Base-by-base conservation (phyloP, 2,888 invertebrate species). In the Steinernema hermaphroditum region DNA sequence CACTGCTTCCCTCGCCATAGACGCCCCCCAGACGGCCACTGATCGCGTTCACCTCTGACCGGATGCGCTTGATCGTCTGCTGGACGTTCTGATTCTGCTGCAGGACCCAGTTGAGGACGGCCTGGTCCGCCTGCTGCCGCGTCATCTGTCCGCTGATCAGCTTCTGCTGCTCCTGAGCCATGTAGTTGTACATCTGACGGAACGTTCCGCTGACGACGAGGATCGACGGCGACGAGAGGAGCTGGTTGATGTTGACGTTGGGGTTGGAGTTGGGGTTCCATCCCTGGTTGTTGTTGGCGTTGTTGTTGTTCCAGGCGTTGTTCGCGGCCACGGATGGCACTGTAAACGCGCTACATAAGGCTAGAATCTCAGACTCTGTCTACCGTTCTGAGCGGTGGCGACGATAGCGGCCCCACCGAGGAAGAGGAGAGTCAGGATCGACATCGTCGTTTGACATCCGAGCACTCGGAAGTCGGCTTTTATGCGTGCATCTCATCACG, bases 171-270 rank as follows among this genome's bases (percentile, higher is more conserved):
- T 14, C 19, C 46, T 46, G n/a, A 27, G 14, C 6, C 24, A 54
- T 24, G 54, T 54, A 54, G 27, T 19, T 14, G 22, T 54, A 54
- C 54, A 54, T 54, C 54, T 54, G 54, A 22, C 54, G 54, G 54
- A 54, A 54, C 19, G 14, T 54, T 6, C 54, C 54, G 24, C 24
- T 24, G 27, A 54, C 19, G 12, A 54, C 54, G 6, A 54, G 54
- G 2, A 54, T 27, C 27, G 54, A 54, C 24, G 54, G 27, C 4
- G 54, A 54, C 24, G 14, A 22, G 54, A 14, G 22, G n/a, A 54
- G 27, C 9, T 27, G 9, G 54, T 14, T 4, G 54, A 12, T 4
- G 49, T 49, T 49, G 41, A 41, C 41, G 41, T 14, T 14, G n/a
- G 14, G 27, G 54, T 54, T 27, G 2, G n/a, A 2, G 27, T 27